Evolutionary conservation across 2,888 invertebrate genomes (phyloP), one percentile per base, ranked within the genome.

Genomic region (Hirtodrosophila histrioides): DNA sequence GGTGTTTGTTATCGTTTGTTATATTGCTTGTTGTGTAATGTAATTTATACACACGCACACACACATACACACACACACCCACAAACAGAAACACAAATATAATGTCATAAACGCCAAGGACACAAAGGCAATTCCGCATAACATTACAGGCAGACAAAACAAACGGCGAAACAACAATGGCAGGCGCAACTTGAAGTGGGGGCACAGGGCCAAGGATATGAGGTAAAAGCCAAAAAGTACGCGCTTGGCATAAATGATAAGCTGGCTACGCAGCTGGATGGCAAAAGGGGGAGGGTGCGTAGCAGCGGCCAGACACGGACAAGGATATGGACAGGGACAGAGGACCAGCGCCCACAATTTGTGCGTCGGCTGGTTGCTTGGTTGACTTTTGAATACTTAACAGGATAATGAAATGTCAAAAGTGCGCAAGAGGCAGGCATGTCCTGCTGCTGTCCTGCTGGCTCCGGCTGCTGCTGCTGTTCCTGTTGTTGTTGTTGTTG

Each of bases 321-420:
- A 37, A 40, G 41, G 48, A 41, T 37, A 41, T 27, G n/a, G 49
- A n/a, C 48, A 17, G 37, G 43, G 55, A 40, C 36, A 49, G 10
- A 46, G 35, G 29, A 58, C 35, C 35, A 60, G 63, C 68, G 36
- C 54, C 39, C 53, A 44, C 73, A 70, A 73, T 72, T 66, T 73
- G 72, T 72, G 75, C 53, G 67, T 66, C 45, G 55, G 44, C 61
- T 68, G 64, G 60, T 58, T 71, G 85, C 79, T 78, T 80, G 85
- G 72, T 86, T 84, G 87, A 87, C 85, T 83, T 88, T 86, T 86
- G 88, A 86, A 88, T 88, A 86, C 87, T 82, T 88, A 88, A 88
- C 89, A 88, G 88, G 88, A 86, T 88, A 88, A 88, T 88, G 88
- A 88, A 88, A 88, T 86, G 88, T 86, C 88, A 88, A 88, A 87